Evolutionary conservation across 2,888 invertebrate genomes (phyloP), one percentile per base, ranked within the genome.

Genomic region (Parelbella ahira): DNA sequence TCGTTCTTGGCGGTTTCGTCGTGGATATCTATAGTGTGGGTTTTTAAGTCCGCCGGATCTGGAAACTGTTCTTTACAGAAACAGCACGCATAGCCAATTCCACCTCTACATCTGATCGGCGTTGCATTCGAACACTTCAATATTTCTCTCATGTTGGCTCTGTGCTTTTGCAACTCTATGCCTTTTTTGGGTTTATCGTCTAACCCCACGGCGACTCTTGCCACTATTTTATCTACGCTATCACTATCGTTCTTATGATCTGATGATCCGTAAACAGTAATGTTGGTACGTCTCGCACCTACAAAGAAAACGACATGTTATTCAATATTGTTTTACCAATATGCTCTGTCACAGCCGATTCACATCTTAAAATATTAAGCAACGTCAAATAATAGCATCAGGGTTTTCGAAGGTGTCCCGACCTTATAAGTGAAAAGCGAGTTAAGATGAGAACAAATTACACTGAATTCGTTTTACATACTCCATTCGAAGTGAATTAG

Each of bases 51-150:
- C 0, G 54, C 54, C 0, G 75, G 61, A 1, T 63, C 47, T 0
- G 47, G 39, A 11, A 47, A 72, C n/a, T 63, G 54, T 0, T 61
- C 48, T 0, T 37, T 25, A 42, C 80, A 80, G 45, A 65, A 77
- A 13, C 58, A 60, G 37, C 80, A 80, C 0, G 50, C 55, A 44
- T 69, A 80, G 0, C 72, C 73, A 4, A 58, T 25, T 8, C 64
- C 68, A 0, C 56, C 58, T 36, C 56, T 60, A 21, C 55, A 55
- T 12, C 64, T 52, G 9, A 80, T 68, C 0, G 79, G 77, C 1
- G 78, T 78, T 0, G 77, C 77, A 34, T 76, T 79, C 0, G 77
- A 65, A 48, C 60, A 56, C n/a, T 49, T 39, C 1, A 79, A 41
- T 9, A 80, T 62, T 19, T 56, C 60, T 44, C 53, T 53, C 12